Percentiles rank a stretch among this genome's conserved stretches.
Evolutionary conservation across 2,113 vertebrate species (phyloP).

Genomic region (Hemichromis elongatus): DNA sequence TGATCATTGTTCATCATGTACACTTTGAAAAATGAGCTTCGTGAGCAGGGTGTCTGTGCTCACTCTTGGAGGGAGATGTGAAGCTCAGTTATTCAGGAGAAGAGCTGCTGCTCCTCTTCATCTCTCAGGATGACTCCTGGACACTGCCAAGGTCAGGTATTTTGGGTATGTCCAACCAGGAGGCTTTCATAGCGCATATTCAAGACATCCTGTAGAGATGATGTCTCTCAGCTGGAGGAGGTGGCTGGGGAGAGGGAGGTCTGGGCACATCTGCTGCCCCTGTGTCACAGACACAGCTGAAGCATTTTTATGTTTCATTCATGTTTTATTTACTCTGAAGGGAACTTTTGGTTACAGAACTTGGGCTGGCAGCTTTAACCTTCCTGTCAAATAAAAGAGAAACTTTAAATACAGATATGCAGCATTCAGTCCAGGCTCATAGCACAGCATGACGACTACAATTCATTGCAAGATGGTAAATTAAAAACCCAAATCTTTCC

Average conservation of each 20-base stretch:
- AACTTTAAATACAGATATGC: neutral
- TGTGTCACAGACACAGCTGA: neutral
- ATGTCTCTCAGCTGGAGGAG: neutral
- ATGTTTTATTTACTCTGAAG: neutral
- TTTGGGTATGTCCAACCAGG: neutral
- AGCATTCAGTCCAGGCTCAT: rapidly evolving
- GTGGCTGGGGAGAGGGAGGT: neutral
- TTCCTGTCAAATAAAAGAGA: neutral
- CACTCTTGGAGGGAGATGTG: neutral
- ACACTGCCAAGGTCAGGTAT: neutral
- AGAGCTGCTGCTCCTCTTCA: neutral
- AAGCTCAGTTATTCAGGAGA: neutral
- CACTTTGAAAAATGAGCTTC: neutral
- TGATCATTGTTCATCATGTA: neutral
- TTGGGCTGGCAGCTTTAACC: neutral
- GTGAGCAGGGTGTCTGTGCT: neutral
- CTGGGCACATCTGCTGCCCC: neutral
- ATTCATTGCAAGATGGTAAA: neutral
- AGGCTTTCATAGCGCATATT: neutral
- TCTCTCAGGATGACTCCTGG: neutral
- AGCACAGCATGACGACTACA: neutral
- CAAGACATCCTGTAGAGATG: neutral
- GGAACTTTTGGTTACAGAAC: neutral
- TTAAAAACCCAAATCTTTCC: neutral
- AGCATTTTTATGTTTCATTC: neutral